These are phyloP conservation scores for Lichenostomus cassidix DNA, from an alignment of 2,113 vertebrate species.

Conservation along the genomic window DNA sequence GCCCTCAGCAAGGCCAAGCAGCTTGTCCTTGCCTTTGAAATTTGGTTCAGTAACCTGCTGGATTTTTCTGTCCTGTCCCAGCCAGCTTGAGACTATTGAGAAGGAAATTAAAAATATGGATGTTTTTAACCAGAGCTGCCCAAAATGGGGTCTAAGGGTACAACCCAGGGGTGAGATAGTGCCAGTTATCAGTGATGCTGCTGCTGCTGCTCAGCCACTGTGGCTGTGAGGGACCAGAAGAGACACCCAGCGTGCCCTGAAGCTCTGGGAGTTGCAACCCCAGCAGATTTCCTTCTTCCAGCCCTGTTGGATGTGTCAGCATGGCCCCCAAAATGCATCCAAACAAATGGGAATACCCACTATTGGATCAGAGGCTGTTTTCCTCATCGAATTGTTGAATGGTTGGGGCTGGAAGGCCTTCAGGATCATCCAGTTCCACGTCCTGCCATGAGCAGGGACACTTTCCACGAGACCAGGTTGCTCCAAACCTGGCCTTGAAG, in stretches of 20 bases:
- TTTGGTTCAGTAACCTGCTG: not conserved
- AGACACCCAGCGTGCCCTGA: not conserved
- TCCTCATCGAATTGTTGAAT: not conserved
- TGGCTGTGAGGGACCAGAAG: not conserved
- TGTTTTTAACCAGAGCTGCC: not conserved
- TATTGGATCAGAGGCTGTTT: not conserved
- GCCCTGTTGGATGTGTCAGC: rapidly evolving
- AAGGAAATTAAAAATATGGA: not conserved
- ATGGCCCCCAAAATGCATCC: not conserved
- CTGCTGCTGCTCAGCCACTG: not conserved
- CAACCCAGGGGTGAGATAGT: not conserved
- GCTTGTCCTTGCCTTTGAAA: not conserved
- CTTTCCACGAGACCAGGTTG: not conserved
- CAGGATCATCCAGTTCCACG: not conserved
- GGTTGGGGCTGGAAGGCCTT: not conserved
- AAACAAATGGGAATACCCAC: rapidly evolving
- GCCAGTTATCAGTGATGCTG: not conserved
- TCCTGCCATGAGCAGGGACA: not conserved
- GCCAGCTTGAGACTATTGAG: not conserved
- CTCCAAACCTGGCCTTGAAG: not conserved
- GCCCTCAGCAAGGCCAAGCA: not conserved
- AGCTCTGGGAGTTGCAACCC: not conserved
- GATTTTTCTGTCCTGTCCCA: not conserved
- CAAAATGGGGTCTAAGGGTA: rapidly evolving
- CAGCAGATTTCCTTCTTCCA: not conserved